Conservation (phyloP, 2,113 vertebrate species). For the Pluvianellus socialis region DNA sequence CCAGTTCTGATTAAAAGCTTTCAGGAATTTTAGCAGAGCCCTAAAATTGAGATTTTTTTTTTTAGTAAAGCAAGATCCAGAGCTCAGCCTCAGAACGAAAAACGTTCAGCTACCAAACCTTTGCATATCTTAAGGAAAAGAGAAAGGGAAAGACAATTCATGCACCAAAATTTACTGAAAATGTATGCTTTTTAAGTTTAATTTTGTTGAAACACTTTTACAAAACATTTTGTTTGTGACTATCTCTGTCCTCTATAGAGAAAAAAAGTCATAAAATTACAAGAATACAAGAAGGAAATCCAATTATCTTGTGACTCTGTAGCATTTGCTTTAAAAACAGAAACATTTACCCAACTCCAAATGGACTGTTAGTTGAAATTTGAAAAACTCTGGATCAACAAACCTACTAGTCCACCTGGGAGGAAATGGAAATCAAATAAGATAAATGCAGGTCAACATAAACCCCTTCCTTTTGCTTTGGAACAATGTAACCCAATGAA, state of each 20-base stretch:
- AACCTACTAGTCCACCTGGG: not conserved
- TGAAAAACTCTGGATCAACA: constrained; percentile 52
- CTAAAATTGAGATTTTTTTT: not conserved
- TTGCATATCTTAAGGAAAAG: not conserved
- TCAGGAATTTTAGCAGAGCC: not conserved
- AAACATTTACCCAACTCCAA: constrained; percentile 55
- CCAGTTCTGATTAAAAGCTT: not conserved
- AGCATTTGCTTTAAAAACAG: constrained; percentile 53
- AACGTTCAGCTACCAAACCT: not conserved
- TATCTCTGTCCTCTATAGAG: not conserved
- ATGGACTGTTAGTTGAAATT: constrained; percentile 34
- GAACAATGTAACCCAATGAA: constrained; percentile 66
- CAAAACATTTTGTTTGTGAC: not conserved
- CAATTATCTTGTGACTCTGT: constrained; percentile 24
- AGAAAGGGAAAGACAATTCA: not conserved
- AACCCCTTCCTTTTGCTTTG: constrained; percentile 62
- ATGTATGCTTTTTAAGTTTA: not conserved
- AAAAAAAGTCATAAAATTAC: not conserved
- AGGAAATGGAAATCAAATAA: constrained; percentile 58
- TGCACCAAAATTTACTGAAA: accelerated
- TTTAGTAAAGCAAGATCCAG: not conserved
- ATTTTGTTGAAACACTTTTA: not conserved
- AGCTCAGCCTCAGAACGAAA: not conserved
- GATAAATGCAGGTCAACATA: constrained; percentile 25
- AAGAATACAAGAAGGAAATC: not conserved